Evolutionary conservation across 2,113 vertebrate genomes (phyloP).

Genomic region (Hippocampus barbouri): DNA sequence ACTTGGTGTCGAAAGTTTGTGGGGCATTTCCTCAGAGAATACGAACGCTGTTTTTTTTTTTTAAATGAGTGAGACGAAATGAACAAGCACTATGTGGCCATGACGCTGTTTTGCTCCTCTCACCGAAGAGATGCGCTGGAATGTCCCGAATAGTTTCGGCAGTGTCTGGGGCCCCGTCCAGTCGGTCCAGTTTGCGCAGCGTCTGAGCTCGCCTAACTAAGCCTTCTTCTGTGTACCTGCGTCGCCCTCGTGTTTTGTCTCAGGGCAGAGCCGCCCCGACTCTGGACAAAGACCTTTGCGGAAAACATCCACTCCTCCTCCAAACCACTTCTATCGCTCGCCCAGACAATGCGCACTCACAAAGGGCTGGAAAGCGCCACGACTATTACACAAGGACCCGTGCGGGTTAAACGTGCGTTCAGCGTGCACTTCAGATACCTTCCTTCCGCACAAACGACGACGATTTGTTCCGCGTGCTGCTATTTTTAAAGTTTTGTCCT

Average conservation of each 20-base stretch:
- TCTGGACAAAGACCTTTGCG: conserved; percentile 54
- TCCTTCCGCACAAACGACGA: not conserved
- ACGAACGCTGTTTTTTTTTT: too few species aligned
- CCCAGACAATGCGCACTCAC: conserved; percentile 45
- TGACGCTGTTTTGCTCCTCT: not conserved
- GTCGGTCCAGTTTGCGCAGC: conserved; percentile 17
- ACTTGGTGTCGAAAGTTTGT: too few species aligned
- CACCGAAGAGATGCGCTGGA: not conserved
- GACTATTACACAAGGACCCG: conserved; percentile 4
- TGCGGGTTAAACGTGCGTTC: not conserved
- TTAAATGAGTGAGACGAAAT: not conserved
- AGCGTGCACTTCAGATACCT: not conserved
- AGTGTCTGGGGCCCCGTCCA: conserved; percentile 3
- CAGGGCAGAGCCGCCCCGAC: conserved; percentile 45
- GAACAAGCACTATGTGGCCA: not conserved
- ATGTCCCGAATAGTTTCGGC: not conserved
- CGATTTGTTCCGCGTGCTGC: not conserved
- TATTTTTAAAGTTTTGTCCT: not conserved
- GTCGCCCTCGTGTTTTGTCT: conserved; percentile 56
- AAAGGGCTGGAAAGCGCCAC: conserved; percentile 52
- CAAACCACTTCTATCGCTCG: conserved; percentile 66
- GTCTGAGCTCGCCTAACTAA: conserved; percentile 12
- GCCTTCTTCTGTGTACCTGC: conserved; percentile 20
- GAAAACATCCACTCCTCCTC: conserved; percentile 52
- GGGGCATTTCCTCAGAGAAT: too few species aligned